Base-by-base conservation (phyloP, 2,797 vertebrate genomes). In the Melanogrammus aeglefinus region DNA sequence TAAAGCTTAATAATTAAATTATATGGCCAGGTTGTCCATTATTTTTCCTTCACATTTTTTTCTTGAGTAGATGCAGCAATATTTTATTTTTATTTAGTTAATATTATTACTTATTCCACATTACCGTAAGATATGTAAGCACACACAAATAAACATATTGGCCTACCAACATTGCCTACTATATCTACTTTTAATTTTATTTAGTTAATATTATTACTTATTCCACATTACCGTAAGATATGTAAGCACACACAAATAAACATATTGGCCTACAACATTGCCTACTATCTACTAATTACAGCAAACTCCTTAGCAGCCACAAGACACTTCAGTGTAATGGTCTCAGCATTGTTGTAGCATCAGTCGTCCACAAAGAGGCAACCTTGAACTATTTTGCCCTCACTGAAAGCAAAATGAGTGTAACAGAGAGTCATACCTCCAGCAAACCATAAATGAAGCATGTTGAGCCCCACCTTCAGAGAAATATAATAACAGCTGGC, bases 311-410 rank as follows among this genome's bases (percentile, higher is more conserved):
- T 31, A 31, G 13, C 31, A 35, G 31, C 70, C 75, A 69, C 31
- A 35, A 51, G 74, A 33, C 41, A 51, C 74, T 51, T 51, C n/a
- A 70, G 72, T 8, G 73, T 79, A 12, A 63, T 21, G n/a, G 75
- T 14, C 24, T 63, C 73, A 57, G 72, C 74, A 47, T 51, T 91
- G 93, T 84, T 87, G 72, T 90, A 80, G 35, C 87, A 82, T 13
- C 21, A 36, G 73, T 0, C 24, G 12, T 82, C 93, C 94, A 93
- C 93, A 81, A 0, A 84, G 92, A 76, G 93, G 92, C 92, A 79
- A 77, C 74, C 18, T 86, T 83, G 47, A 73, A 74, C 84, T 76
- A 76, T 72, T n/a, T 83, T 69, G 63, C 6, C 35, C 24, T 9
- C n/a, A 57, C 39, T 33, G 63, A 27, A 72, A 80, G 35, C n/a